Evolutionary conservation across 2,797 vertebrate genomes (phyloP).

Genomic region (Microctenopoma steveboyesi): DNA sequence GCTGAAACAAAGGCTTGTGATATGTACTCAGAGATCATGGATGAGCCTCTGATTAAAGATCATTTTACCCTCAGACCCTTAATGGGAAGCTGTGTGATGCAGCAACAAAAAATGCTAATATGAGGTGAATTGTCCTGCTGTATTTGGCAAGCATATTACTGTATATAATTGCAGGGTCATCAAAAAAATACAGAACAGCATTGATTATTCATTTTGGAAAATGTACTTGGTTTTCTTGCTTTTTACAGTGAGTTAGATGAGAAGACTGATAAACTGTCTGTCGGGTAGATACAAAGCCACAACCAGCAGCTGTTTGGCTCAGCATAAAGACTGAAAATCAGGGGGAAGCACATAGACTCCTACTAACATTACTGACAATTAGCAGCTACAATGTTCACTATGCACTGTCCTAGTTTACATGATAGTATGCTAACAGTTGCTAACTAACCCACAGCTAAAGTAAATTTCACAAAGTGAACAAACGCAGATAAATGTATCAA

Average conservation of each 20-base stretch:
- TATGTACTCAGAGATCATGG: neutral
- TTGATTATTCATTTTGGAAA: neutral
- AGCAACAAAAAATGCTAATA: neutral
- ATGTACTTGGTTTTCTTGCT: neutral
- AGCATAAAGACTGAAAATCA: too few species aligned
- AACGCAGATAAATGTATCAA: too few species aligned
- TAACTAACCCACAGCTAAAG: too few species aligned
- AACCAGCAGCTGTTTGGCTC: too few species aligned
- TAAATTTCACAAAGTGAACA: too few species aligned
- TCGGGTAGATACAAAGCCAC: too few species aligned
- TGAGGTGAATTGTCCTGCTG: neutral
- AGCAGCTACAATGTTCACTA: too few species aligned
- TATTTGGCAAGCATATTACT: neutral
- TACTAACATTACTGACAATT: too few species aligned
- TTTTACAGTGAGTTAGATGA: neutral
- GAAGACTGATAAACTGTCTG: neutral
- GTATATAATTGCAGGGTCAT: neutral
- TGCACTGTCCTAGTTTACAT: too few species aligned
- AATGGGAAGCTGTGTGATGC: neutral
- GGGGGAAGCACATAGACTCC: too few species aligned
- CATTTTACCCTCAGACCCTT: neutral
- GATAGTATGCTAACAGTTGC: too few species aligned
- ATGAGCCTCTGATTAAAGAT: constrained; percentile 4
- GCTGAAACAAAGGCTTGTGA: neutral
- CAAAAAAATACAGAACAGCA: neutral